Percentiles rank a stretch among this genome's conserved stretches.
Conservation (phyloP, 2,888 invertebrate species). For the Philaethria dido region DNA sequence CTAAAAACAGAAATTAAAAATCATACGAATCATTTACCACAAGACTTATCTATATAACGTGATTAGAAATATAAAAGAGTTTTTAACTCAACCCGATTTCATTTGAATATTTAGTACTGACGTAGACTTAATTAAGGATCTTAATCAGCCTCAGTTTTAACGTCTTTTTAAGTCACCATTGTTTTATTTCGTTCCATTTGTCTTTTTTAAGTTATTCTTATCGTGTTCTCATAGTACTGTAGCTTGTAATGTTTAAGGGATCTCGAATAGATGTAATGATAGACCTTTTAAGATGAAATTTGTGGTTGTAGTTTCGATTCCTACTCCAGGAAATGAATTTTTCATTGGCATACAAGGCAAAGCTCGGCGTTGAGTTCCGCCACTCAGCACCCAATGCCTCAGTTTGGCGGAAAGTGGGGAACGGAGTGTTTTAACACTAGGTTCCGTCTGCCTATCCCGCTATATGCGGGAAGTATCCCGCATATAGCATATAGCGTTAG, state of each 20-base stretch:
- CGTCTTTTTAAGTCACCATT: constrained; percentile 37
- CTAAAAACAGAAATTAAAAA: not conserved
- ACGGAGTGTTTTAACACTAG: too few relatives aligned
- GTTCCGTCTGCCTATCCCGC: too few relatives aligned
- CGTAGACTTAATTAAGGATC: constrained; percentile 36
- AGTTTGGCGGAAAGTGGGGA: too few relatives aligned
- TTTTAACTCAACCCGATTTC: constrained; percentile 39
- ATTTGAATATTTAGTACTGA: constrained; percentile 43
- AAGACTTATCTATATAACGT: constrained; percentile 37
- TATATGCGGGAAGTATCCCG: too few relatives aligned
- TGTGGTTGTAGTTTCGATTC: not conserved
- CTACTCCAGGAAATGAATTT: too few relatives aligned
- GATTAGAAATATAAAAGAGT: constrained; percentile 42
- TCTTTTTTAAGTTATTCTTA: constrained; percentile 29
- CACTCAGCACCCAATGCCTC: too few relatives aligned
- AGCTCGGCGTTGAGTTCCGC: too few relatives aligned
- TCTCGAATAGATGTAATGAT: constrained; percentile 5
- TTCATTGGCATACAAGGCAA: too few relatives aligned
- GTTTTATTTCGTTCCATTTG: constrained; percentile 34
- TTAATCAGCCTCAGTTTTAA: constrained; percentile 39
- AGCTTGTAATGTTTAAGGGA: constrained; percentile 16
- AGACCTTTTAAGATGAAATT: not conserved
- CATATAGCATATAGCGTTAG: too few relatives aligned
- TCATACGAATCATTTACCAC: constrained; percentile 11
- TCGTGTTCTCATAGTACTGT: constrained; percentile 13